Evolutionary conservation across 2,113 vertebrate species (phyloP).

Genomic region (Otis tarda): DNA sequence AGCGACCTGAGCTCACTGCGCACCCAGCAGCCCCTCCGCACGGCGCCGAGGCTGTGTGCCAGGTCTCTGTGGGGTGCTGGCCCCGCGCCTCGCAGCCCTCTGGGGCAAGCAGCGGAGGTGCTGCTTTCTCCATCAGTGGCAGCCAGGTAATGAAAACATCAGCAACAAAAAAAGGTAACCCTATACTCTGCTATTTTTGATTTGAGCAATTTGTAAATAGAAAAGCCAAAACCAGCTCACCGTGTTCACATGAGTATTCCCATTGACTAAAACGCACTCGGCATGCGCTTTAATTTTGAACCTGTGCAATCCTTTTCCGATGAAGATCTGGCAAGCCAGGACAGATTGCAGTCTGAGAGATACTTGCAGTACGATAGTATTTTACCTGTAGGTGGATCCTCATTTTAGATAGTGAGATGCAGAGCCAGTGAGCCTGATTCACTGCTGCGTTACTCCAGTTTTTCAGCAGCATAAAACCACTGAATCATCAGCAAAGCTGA

Average conservation of each 20-base stretch:
- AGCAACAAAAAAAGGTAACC: background rate
- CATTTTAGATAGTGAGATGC: background rate
- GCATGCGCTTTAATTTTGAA: background rate
- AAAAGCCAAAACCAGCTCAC: conserved; percentile 25
- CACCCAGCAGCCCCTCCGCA: background rate
- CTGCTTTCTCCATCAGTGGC: background rate
- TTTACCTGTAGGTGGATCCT: conserved; percentile 36
- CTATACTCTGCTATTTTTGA: background rate
- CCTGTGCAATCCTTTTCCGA: background rate
- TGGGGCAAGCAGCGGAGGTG: background rate
- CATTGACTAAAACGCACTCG: background rate
- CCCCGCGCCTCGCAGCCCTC: background rate
- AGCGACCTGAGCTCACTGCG: fast-evolving
- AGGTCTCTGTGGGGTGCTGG: background rate
- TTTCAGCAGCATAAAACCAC: background rate
- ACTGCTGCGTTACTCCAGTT: background rate
- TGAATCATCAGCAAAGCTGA: conserved; percentile 37
- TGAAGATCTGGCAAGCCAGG: conserved; percentile 49
- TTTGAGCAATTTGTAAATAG: background rate
- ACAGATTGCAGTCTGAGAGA: conserved; percentile 6
- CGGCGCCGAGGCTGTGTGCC: fast-evolving
- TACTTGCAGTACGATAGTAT: background rate
- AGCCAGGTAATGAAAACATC: background rate
- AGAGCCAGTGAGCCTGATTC: conserved; percentile 21
- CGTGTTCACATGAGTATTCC: background rate